phyloP scores from a whole-genome alignment of 35 echinoderm and acorn worm species.

The Strongylocentrotus purpuratus region DNA sequence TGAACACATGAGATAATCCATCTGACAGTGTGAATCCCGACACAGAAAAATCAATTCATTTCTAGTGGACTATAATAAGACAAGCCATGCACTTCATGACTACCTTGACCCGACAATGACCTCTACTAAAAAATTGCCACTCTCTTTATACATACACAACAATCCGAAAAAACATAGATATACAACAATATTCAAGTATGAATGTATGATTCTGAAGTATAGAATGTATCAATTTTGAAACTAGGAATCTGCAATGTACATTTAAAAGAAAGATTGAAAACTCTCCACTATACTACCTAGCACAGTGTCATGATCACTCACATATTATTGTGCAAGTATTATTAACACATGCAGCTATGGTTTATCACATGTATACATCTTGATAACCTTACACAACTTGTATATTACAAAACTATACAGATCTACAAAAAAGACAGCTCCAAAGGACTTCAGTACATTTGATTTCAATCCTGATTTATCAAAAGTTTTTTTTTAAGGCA shows the following conservation, averaged over 20 bases:
- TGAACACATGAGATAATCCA: neutral
- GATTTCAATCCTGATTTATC: neutral
- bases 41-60: neutral
- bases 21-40: neutral
- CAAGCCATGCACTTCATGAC: neutral
- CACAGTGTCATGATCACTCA: neutral
- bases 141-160: neutral
- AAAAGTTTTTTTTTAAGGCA: neutral
- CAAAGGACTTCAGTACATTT: neutral
- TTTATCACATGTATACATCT: neutral
- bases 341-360: neutral
- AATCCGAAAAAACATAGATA: neutral
- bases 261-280: conserved; percentile 10
- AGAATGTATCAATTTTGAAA: neutral
- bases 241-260: neutral
- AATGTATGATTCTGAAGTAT: neutral
- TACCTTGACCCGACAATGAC: no score
- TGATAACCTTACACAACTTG: neutral
- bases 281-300: neutral
- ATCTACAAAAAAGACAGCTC: neutral
- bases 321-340: neutral
- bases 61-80: neutral
- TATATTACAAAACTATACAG: neutral
- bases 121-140: neutral
- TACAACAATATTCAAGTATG: neutral